Base-by-base conservation (phyloP, 2,113 vertebrate species). In the Agelaius phoeniceus region DNA sequence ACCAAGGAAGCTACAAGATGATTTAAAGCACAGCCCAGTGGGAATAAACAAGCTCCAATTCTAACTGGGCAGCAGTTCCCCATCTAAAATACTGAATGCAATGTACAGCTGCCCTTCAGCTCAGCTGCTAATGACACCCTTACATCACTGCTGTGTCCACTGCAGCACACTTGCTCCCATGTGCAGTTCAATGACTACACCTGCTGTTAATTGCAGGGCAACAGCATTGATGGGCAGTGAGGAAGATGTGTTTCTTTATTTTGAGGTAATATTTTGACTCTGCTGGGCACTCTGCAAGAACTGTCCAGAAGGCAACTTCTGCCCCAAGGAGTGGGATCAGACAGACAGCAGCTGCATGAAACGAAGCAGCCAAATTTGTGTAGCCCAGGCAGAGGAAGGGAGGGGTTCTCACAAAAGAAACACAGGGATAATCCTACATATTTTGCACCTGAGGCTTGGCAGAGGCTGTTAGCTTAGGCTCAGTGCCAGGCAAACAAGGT, bases 371-470 rank as follows among this genome's bases (percentile, higher is more conserved):
- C 52, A 67, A 90, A 92, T 81, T 46, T 86, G 72, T 87, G 68
- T 77, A 78, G 86, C 35, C 28, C 76, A 95, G 73, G 73, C 79
- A 86, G 73, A 92, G 72, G 48, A 4, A 49, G 22, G 46, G 75
- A 87, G 85, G 77, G 44, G 48, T 48, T 89, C 89, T 90, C 46
- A 31, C 61, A 84, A 73, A 84, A 84, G 57, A 67, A 93, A 87
- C 90, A 4, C 68, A 44, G 0, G 73, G 80, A 84, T 87, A 92
- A 89, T 71, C 71, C 61, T 0, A 67, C 2, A 13, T 81, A 48
- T 84, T 93, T 84, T 94, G 73, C 52, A 94, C 94, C 93, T 93
- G 94, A 89, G 84, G 80, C 57, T 92, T 90, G 86, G 91, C 95
- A 71, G 62, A 87, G 57, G 48, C 89, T 89, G 88, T 91, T 92